phyloP scores from a whole-genome alignment of 1,140 invertebrate genomes.

The Bombus sylvicola region DNA sequence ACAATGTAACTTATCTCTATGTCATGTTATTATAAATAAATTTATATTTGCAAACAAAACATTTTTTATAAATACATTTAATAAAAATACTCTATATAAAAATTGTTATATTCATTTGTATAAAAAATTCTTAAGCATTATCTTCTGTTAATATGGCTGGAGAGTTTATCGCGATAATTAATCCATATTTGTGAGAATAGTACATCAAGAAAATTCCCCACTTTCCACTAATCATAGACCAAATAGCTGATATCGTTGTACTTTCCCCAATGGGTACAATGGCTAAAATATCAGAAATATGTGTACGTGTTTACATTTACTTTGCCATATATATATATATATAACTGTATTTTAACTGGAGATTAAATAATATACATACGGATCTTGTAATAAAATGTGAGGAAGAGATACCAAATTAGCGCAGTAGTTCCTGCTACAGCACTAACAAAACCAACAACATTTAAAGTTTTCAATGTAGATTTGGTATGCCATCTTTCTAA shows the following conservation, averaged over 20 bases:
- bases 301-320: neutral
- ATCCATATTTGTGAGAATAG: slow-evolving; percentile 59
- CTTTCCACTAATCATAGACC: slow-evolving; percentile 62
- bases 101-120: neutral
- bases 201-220: slow-evolving; percentile 66
- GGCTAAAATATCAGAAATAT: slow-evolving; percentile 46
- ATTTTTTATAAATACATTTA: slow-evolving; percentile 2
- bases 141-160: slow-evolving; percentile 55
- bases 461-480: slow-evolving; percentile 54
- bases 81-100: neutral
- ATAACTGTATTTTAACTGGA: neutral
- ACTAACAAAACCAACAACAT: slow-evolving; percentile 60
- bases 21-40: slow-evolving; percentile 31
- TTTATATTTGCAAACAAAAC: neutral
- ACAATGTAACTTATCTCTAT: neutral
- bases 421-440: slow-evolving; percentile 53
- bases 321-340: neutral
- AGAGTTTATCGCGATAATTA: slow-evolving; percentile 51
- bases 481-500: slow-evolving; percentile 63
- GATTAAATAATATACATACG: slow-evolving; percentile 54
- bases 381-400: slow-evolving; percentile 66
- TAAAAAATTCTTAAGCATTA: slow-evolving; percentile 24
- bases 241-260: slow-evolving; percentile 61
- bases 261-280: slow-evolving; percentile 54
- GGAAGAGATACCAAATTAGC: slow-evolving; percentile 68